Conservation (phyloP, 2,113 vertebrate species). For the Lipotes vexillifer region DNA sequence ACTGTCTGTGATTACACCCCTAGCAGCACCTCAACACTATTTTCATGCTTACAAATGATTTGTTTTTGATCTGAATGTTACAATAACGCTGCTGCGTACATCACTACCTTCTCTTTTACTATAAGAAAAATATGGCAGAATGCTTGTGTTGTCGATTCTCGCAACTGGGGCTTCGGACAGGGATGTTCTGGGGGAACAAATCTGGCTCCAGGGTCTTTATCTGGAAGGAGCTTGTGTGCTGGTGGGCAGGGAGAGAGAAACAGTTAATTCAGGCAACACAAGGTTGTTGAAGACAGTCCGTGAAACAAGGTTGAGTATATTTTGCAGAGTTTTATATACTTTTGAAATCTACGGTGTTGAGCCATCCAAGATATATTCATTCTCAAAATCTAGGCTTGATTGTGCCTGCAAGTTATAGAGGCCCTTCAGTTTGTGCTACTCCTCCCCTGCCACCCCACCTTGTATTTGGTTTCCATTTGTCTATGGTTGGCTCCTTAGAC, state of each 20-base stretch:
- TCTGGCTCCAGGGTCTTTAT: neutral
- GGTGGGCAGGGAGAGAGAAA: neutral
- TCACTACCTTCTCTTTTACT: neutral
- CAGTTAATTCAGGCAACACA: too few species aligned
- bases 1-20: slow-evolving; percentile 7
- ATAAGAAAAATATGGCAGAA: neutral
- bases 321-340: neutral
- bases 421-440: neutral
- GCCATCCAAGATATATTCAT: neutral
- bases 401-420: neutral
- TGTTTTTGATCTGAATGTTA: slow-evolving; percentile 42
- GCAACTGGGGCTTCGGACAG: neutral
- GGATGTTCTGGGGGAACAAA: neutral
- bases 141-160: neutral
- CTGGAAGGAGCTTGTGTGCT: neutral
- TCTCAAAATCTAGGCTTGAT: neutral
- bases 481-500: neutral
- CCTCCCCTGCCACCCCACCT: neutral
- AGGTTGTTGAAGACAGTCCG: neutral
- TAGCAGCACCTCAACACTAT: neutral
- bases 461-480: neutral
- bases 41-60: slow-evolving; percentile 48
- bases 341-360: neutral
- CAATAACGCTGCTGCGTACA: neutral
- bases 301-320: neutral